Conservation (phyloP, 2,113 vertebrate genomes). For the Lamprotornis superbus region DNA sequence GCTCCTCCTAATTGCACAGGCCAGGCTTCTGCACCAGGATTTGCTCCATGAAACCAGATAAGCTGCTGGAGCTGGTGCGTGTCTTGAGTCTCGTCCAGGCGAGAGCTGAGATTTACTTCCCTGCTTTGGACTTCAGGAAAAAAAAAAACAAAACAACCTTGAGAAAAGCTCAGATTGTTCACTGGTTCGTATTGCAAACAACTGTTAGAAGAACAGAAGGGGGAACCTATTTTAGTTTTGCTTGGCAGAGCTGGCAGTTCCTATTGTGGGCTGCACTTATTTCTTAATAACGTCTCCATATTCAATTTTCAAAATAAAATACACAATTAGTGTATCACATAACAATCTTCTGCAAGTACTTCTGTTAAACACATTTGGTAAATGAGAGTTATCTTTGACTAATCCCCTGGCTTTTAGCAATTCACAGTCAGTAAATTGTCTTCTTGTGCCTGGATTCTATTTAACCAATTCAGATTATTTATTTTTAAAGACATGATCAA, state of each 20-base stretch:
- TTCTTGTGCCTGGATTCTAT: neutral
- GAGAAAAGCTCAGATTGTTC: neutral
- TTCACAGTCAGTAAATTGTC: neutral
- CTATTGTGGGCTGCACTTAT: neutral
- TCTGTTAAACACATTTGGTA: neutral
- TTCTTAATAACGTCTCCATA: neutral
- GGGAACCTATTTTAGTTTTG: neutral
- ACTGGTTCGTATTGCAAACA: neutral
- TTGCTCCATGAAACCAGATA: neutral
- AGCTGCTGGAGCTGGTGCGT: neutral
- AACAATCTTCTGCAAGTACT: neutral
- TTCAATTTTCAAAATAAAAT: neutral
- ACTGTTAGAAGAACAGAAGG: neutral
- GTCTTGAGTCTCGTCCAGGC: neutral
- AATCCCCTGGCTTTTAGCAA: slow-evolving; percentile 7
- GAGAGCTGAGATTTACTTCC: neutral
- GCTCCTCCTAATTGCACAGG: neutral
- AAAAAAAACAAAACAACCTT: neutral
- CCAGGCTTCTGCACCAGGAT: neutral
- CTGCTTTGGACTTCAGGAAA: neutral
- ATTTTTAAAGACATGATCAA: slow-evolving; percentile 7
- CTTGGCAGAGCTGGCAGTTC: neutral
- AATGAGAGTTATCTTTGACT: neutral
- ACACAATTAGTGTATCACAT: neutral
- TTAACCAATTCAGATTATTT: slow-evolving; percentile 36